Evolutionary conservation across 2,113 vertebrate species (phyloP), one percentile per base, ranked within the genome.

Genomic region (Malurus melanocephalus): DNA sequence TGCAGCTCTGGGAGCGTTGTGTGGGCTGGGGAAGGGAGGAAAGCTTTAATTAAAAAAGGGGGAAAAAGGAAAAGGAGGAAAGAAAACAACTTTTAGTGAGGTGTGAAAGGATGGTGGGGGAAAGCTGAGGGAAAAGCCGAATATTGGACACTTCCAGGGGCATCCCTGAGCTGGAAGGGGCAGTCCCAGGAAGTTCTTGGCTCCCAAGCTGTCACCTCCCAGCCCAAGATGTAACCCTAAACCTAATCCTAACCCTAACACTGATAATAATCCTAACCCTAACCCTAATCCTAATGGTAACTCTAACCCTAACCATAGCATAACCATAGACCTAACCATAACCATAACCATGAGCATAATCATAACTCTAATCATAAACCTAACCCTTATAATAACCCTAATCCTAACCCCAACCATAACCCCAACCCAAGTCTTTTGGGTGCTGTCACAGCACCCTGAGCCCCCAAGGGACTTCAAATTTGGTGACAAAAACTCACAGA

Each of bases 1-100:
- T 16, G 38, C 60, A 72, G 86, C 77, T 55, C 76, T 64, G 79
- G 83, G 85, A 93, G 79, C 57, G 60, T 43, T 77, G 72, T 51
- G 94, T 93, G 92, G 92, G 87, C 79, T 94, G 81, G 33, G 65
- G 55, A 68, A 48, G 46, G 92, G 80, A 46, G 2, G 32, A 82
- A 90, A 87, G 61, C 71, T 45, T 49, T 87, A 90, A 93, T 94
- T 93, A 56, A 85, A 87, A 45, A 60, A 24, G 26, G 32, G 16
- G 11, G 19, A 38, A 33, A 45, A 33, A 55, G 17, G 19, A 46
- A 83, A 80, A 73, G n/a, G n/a, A 73, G 48, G n/a, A 64, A 81
- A 56, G 57, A 89, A 93, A 94, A 87, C 20, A 85, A 62, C 57
- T 75, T 55, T 91, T 83, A 84, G 61, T 69, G 38, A 60, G 38